Conservation (phyloP, 2,113 vertebrate genomes). For the Alethe diademata region DNA sequence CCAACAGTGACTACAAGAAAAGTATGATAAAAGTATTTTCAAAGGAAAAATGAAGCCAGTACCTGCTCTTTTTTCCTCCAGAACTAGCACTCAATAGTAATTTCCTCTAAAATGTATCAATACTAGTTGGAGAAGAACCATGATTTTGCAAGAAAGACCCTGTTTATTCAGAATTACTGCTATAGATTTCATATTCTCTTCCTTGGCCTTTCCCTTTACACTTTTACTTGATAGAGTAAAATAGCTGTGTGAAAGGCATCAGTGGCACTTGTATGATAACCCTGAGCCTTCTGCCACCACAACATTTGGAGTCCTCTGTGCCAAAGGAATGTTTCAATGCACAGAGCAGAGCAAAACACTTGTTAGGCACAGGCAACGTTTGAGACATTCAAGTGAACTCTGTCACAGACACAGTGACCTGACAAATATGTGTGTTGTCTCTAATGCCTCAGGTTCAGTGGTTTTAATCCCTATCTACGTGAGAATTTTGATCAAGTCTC, state of each 20-base stretch:
- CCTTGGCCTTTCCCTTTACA: background rate
- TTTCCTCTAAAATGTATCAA: background rate
- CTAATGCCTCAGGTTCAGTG: conserved; percentile 27
- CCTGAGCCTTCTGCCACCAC: background rate
- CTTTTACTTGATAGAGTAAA: background rate
- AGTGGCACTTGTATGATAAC: background rate
- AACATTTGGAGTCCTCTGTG: background rate
- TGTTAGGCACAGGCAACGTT: background rate
- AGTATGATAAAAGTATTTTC: background rate
- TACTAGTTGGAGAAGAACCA: background rate
- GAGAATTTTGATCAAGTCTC: conserved; percentile 59
- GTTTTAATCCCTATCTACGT: conserved; percentile 48
- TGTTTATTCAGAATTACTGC: background rate
- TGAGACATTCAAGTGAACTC: background rate
- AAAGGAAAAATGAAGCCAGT: background rate
- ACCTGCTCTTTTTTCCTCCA: background rate
- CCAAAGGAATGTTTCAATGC: conserved; percentile 6
- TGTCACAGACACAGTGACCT: conserved; percentile 1
- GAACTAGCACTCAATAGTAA: background rate
- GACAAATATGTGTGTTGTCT: conserved; percentile 7
- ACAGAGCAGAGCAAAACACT: background rate
- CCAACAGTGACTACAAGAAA: background rate
- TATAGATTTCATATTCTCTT: background rate
- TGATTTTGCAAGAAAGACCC: background rate
- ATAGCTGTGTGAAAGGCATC: background rate